Conservation (phyloP, 1,140 invertebrate genomes). For the Coboldia fuscipes region DNA sequence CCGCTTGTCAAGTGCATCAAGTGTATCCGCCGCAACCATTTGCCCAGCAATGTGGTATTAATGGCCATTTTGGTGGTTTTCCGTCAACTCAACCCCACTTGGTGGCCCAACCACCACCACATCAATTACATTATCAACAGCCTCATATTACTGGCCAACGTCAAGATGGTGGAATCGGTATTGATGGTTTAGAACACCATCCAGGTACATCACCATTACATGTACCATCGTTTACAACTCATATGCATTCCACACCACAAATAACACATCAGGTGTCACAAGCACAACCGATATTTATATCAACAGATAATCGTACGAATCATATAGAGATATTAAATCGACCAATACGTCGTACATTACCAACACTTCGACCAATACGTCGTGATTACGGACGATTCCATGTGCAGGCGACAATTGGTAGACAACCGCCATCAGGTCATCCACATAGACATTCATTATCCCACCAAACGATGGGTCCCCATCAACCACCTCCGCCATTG, state of each 20-base stretch:
- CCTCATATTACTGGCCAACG: slow-evolving; percentile 5
- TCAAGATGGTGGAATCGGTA: background rate
- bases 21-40: slow-evolving; percentile 12
- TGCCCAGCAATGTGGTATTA: slow-evolving; percentile 5
- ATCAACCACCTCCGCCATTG: slow-evolving; percentile 26
- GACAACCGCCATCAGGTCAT: slow-evolving; percentile 6
- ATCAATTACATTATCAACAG: slow-evolving; percentile 5
- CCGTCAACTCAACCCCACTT: background rate
- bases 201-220: slow-evolving; percentile 21
- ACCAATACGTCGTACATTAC: slow-evolving; percentile 21
- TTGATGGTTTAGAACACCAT: slow-evolving; percentile 8
- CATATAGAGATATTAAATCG: slow-evolving; percentile 24
- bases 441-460: slow-evolving; percentile 16
- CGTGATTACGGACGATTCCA: slow-evolving; percentile 24
- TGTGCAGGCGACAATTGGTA: slow-evolving; percentile 21
- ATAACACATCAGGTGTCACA: slow-evolving; percentile 24
- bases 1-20: slow-evolving; percentile 18
- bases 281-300: slow-evolving; percentile 29
- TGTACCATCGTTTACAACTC: slow-evolving; percentile 21
- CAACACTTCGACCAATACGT: slow-evolving; percentile 21
- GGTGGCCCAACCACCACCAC: slow-evolving; percentile 3
- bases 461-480: slow-evolving; percentile 17
- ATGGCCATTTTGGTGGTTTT: slow-evolving; percentile 4
- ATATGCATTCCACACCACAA: slow-evolving; percentile 21
- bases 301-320: slow-evolving; percentile 21